Evolutionary conservation across 1,140 invertebrate genomes (phyloP).

Genomic region (Probaryconus sp.): DNA sequence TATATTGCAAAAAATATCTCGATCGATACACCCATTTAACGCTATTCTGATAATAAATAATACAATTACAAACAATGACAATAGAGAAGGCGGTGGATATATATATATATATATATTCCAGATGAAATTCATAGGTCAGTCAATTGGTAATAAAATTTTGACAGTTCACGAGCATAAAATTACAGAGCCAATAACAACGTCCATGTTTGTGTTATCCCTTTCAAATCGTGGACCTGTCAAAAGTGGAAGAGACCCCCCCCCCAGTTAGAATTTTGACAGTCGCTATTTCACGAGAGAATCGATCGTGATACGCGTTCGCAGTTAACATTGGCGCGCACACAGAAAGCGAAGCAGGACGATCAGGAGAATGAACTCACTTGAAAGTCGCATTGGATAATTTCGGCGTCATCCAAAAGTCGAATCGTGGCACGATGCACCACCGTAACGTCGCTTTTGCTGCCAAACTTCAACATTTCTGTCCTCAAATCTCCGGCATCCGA

Average conservation of each 20-base stretch:
- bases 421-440: constrained; percentile 96
- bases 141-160: too few relatives aligned
- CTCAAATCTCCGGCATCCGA: constrained; percentile 68
- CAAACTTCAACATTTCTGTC: constrained; percentile 84
- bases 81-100: too few relatives aligned
- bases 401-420: constrained; percentile 94
- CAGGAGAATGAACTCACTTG: constrained; percentile 83
- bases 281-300: constrained; percentile 37
- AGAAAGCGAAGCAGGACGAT: neutral
- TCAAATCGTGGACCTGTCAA: too few relatives aligned
- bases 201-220: too few relatives aligned
- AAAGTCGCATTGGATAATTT: constrained; percentile 96
- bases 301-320: constrained; percentile 51
- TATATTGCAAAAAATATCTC: too few relatives aligned
- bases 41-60: too few relatives aligned
- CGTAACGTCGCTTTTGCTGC: constrained; percentile 89
- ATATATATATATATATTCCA: too few relatives aligned
- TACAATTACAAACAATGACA: too few relatives aligned
- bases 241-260: neutral
- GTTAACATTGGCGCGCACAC: constrained; percentile 35
- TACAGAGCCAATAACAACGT: too few relatives aligned
- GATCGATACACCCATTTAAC: too few relatives aligned
- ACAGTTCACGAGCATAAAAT: too few relatives aligned
- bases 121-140: too few relatives aligned
- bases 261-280: constrained; percentile 48